Evolutionary conservation across 2,113 vertebrate species (phyloP).

Genomic region (Nothocercus julius): DNA sequence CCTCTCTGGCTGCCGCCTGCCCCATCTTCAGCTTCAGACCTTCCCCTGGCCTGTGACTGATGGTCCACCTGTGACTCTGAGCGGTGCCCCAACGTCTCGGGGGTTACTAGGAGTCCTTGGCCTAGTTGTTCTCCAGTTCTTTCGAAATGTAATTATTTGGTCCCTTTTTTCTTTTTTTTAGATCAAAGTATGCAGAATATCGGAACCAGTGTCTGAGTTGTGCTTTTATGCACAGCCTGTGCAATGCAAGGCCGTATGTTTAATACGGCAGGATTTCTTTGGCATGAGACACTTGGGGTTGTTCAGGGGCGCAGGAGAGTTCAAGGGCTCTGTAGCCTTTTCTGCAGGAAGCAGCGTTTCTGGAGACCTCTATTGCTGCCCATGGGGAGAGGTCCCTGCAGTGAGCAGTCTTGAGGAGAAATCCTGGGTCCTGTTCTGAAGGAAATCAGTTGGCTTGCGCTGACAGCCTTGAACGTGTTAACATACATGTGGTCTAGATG

Average conservation of each 20-base stretch:
- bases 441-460: neutral
- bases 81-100: neutral
- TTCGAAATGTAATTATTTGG: neutral
- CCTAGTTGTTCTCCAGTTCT: neutral
- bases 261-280: accelerated
- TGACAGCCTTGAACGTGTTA: neutral
- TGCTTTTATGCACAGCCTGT: neutral
- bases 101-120: accelerated
- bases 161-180: neutral
- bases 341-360: neutral
- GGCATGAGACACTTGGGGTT: neutral
- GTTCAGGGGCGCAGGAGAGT: neutral
- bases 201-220: neutral
- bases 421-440: neutral
- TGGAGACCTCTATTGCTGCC: neutral
- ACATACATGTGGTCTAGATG: accelerated
- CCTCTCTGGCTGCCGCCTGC: no score
- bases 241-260: accelerated
- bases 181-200: neutral
- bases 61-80: neutral
- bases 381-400: neutral
- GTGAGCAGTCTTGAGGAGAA: neutral
- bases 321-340: neutral
- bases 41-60: neutral
- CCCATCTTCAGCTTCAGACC: neutral